Evolutionary conservation across 2,888 invertebrate genomes (phyloP), one percentile per base, ranked within the genome.

Genomic region (Melinopterus prodromus): DNA sequence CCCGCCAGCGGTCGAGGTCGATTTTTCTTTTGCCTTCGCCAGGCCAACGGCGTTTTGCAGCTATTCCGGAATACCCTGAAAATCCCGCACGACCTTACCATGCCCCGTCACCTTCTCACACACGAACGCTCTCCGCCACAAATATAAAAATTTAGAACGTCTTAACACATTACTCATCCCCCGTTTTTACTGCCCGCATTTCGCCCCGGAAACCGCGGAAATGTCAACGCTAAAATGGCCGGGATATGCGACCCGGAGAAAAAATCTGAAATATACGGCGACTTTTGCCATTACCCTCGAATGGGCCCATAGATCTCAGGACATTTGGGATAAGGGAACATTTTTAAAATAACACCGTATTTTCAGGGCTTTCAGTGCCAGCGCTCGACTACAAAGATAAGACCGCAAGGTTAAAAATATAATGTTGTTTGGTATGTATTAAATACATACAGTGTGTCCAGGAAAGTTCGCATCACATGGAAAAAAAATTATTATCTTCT

Each of bases 1-100:
- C 86, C 94, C 93, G 87, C 95, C 95, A 76, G 91, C 92, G 83
- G 94, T 91, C 88, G 94, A 94, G 86, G 90, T 90, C 90, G 93
- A 93, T 86, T 26, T 26, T 26, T 93, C 92, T 85, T 91, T 91
- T 85, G 93, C 93, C 94, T 94, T 95, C 83, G 92, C 92, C 83
- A 92, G 53, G 53, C 53, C 53, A 12, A 12, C 53, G 5, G 12
- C 53, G 53, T 53, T 53, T 53, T 53, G 53, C 53, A 53, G 53
- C 53, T 12, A 53, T 7, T 53, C 53, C 53, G 53, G 5, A 53
- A 53, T 9, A 9, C 53, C 53, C 53, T 12, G 53, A 12, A 53
- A 53, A 53, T 9, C 53, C 53, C 53, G 53, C 92, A 89, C 91
- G 91, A 88, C 92, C 90, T 53, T 53, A 9, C 7, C 71, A 3